Evolutionary conservation across 2,113 vertebrate genomes (phyloP).

Genomic region (Hassar affinis): DNA sequence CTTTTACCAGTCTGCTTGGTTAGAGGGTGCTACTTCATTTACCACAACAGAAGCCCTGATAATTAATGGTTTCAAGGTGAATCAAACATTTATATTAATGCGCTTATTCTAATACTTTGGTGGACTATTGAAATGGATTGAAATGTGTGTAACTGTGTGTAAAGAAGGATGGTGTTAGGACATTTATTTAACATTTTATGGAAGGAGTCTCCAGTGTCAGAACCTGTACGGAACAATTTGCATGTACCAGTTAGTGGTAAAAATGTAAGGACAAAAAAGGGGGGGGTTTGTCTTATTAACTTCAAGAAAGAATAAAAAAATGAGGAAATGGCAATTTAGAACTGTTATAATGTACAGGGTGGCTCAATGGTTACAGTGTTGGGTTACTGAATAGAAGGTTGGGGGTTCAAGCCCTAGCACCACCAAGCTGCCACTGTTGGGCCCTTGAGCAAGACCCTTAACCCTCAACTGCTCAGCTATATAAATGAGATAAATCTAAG

Average conservation of each 20-base stretch:
- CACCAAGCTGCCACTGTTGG: too few species aligned
- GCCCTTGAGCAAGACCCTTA: too few species aligned
- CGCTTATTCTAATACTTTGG: neutral
- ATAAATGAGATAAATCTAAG: too few species aligned
- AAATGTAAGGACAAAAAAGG: neutral
- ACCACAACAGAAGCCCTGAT: neutral
- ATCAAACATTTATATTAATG: neutral
- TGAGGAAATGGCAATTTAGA: neutral
- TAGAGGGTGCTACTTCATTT: neutral
- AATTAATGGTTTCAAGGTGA: neutral
- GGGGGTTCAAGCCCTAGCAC: too few species aligned
- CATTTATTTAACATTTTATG: neutral
- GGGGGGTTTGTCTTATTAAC: neutral
- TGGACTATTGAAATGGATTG: neutral
- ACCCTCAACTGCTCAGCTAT: too few species aligned
- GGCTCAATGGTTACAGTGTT: too few species aligned
- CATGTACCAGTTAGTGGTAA: neutral
- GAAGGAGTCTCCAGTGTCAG: neutral
- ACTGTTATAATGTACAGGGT: neutral
- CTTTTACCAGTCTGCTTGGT: neutral
- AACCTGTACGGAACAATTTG: neutral
- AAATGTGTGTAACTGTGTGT: too few species aligned
- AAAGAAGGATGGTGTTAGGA: neutral
- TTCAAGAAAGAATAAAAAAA: neutral
- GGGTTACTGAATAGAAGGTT: too few species aligned